Evolutionary conservation across 2,888 invertebrate species (phyloP), one percentile per base, ranked within the genome.

Genomic region (Bimastos eiseni): DNA sequence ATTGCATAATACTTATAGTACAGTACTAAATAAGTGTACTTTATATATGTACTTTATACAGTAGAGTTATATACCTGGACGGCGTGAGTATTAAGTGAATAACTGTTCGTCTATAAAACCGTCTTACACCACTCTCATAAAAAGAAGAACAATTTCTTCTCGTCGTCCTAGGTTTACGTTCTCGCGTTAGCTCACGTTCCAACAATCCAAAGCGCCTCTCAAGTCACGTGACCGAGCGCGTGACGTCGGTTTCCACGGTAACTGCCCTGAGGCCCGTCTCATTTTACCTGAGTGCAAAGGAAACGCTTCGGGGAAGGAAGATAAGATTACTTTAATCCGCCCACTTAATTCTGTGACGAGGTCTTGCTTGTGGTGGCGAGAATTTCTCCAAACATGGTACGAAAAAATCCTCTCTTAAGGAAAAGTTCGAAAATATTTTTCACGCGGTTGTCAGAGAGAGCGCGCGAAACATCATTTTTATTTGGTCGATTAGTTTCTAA

Each of bases 231-330:
- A 70, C 11, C n/a, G 70, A 70, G n/a, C 70, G n/a, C 70, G 70
- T n/a, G 70, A n/a, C n/a, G n/a, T n/a, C 70, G n/a, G 70, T 70
- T 70, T 70, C 70, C 70, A n/a, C n/a, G n/a, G 70, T n/a, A 70
- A 70, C 70, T n/a, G 70, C 70, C n/a, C 70, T 1, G n/a, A n/a
- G 70, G n/a, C 70, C 70, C 30, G 70, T 70, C 70, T 70, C 49
- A 6, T 19, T 49, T 70, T 30, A 70, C n/a, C 30, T 70, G 70
- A 70, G 70, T 70, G 70, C 70, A 70, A 70, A n/a, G 70, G n/a
- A 70, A 70, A 70, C n/a, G 70, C 70, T 70, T 70, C 70, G 70
- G 70, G 70, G n/a, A 70, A 70, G 30, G 11, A 11, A n/a, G 70
- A 70, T 70, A 70, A 70, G n/a, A 8, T 70, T 70, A n/a, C 30